A percentile compares a stretch with the other conserved stretches of the same genome.
phyloP scores from a whole-genome alignment of 2,113 vertebrate genomes.

The Corapipo altera region DNA sequence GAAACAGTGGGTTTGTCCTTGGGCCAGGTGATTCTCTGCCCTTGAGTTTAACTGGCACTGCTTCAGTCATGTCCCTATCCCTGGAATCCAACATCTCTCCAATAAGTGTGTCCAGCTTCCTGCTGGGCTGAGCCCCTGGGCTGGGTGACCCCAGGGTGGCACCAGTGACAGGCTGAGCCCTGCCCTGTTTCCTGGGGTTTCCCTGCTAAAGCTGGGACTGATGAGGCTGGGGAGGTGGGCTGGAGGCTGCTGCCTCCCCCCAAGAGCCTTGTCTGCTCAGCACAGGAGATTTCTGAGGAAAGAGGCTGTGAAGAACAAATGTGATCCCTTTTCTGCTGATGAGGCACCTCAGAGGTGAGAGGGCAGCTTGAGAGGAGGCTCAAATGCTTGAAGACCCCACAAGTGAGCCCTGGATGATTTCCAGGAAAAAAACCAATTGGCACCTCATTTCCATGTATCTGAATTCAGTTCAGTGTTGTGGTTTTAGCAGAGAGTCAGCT shows the following conservation, averaged over 20 bases:
- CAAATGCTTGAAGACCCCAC: not conserved
- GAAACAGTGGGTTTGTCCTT: not conserved
- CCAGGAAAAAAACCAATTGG: not conserved
- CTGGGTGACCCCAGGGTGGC: not conserved
- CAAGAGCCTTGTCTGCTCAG: not conserved
- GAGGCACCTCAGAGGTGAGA: not conserved
- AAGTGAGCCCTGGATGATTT: not conserved
- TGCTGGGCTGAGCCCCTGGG: not conserved
- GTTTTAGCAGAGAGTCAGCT: not conserved
- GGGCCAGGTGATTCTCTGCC: not conserved
- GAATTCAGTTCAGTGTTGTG: not conserved
- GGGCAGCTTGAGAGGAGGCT: not conserved
- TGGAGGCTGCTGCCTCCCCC: not conserved
- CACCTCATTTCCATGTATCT: not conserved
- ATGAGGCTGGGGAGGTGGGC: not conserved
- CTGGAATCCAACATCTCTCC: not conserved
- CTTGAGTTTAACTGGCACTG: not conserved
- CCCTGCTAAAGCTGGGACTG: not conserved
- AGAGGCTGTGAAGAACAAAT: not conserved
- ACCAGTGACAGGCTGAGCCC: not conserved
- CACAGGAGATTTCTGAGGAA: not conserved
- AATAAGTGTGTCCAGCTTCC: not conserved
- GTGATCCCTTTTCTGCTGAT: not conserved
- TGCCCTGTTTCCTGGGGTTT: not conserved
- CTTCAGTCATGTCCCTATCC: fast-evolving